Evolutionary conservation across 2,888 invertebrate genomes (phyloP).

Genomic region (Adineta ricciae): DNA sequence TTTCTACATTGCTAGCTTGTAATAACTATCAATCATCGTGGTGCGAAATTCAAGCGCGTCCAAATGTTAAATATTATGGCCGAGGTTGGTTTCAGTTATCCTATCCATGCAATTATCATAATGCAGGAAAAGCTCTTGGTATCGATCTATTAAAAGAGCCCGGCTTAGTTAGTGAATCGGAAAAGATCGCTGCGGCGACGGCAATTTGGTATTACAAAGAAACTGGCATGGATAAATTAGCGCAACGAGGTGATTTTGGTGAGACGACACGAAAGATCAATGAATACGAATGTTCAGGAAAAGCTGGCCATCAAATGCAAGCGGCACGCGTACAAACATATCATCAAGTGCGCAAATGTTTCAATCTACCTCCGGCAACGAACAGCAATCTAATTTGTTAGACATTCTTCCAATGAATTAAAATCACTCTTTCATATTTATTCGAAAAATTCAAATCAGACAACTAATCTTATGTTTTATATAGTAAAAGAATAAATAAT

Average conservation of each 20-base stretch:
- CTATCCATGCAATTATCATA: constrained; percentile 16
- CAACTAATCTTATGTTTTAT: no score
- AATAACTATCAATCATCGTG: constrained; percentile 20
- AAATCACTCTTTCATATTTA: no score
- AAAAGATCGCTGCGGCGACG: background rate
- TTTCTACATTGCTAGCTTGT: background rate
- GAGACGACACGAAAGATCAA: background rate
- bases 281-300: constrained; percentile 1
- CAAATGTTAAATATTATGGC: background rate
- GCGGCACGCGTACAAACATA: background rate
- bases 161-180: background rate
- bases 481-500: no score
- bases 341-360: background rate
- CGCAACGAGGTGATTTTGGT: background rate
- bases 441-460: no score
- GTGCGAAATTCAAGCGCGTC: background rate
- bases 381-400: background rate
- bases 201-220: constrained; percentile 7
- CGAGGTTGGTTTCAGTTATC: constrained; percentile 14
- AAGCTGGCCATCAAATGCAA: background rate
- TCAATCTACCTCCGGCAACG: background rate
- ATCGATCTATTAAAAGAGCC: background rate
- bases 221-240: background rate
- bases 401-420: background rate
- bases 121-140: constrained; percentile 11